Percentiles rank a stretch among this genome's conserved stretches.
Evolutionary conservation across 2,888 invertebrate genomes (phyloP).

Genomic region (Eugnorisma glareosa): DNA sequence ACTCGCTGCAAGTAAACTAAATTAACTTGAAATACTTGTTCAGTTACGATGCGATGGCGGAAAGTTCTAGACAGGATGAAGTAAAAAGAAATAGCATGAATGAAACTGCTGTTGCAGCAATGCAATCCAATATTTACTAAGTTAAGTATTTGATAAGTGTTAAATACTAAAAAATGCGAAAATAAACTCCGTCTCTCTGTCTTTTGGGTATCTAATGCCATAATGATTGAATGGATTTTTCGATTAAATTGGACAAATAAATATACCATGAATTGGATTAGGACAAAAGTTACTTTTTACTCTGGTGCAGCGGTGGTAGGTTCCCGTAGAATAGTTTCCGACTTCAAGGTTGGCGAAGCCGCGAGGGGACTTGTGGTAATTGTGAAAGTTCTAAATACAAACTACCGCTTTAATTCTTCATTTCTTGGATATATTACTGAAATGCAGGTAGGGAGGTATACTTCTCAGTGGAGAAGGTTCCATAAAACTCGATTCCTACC

Average conservation of each 20-base stretch:
- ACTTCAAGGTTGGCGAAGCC: background rate
- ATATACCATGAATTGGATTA: background rate
- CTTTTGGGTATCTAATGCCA: background rate
- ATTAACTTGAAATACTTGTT: slow-evolving; percentile 11
- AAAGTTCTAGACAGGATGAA: slow-evolving; percentile 6
- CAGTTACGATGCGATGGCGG: background rate
- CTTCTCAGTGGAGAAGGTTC: too few relatives aligned
- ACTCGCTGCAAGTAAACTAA: slow-evolving; percentile 11
- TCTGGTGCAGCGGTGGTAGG: too few relatives aligned
- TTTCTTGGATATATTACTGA: background rate
- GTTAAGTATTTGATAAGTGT: too few relatives aligned
- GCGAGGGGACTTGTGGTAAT: background rate
- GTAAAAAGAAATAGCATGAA: background rate
- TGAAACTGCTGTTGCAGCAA: background rate
- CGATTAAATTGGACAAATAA: background rate
- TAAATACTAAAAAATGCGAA: background rate
- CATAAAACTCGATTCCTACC: too few relatives aligned
- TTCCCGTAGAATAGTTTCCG: background rate
- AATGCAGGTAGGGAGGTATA: background rate
- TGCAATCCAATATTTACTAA: background rate
- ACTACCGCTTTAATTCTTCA: background rate
- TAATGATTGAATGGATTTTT: background rate
- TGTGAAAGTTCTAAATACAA: background rate
- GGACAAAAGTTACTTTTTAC: background rate
- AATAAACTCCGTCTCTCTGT: background rate